Conservation (phyloP, 2,888 invertebrate species). For the Altica lythri region DNA sequence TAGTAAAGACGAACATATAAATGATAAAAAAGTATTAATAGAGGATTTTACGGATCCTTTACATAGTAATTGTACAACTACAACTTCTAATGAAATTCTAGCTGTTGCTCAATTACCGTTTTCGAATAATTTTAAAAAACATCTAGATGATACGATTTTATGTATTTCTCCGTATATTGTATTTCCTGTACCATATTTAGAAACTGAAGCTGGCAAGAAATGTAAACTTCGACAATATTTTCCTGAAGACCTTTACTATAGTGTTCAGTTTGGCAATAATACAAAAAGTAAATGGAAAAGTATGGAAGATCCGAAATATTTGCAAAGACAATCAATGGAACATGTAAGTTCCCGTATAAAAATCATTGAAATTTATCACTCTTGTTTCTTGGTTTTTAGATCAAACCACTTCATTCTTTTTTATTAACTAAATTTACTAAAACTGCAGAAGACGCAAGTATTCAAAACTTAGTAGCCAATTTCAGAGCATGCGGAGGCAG, state of each 20-base stretch:
- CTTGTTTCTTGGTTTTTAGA: too few relatives aligned
- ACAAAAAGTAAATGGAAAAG: slow-evolving; percentile 44
- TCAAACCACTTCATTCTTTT: slow-evolving; percentile 75
- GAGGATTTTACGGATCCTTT: slow-evolving; percentile 86
- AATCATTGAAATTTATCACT: too few relatives aligned
- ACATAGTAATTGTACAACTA: slow-evolving; percentile 49
- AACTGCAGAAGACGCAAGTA: slow-evolving; percentile 65
- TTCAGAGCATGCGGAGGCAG: slow-evolving; percentile 86
- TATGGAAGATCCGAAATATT: slow-evolving; percentile 30
- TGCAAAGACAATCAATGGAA: slow-evolving; percentile 24
- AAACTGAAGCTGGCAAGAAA: slow-evolving; percentile 80
- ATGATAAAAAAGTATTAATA: slow-evolving; percentile 60
- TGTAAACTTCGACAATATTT: slow-evolving; percentile 76
- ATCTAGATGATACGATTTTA: slow-evolving; percentile 72
- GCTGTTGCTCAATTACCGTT: slow-evolving; percentile 65
- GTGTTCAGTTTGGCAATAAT: slow-evolving; percentile 60
- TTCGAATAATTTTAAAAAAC: slow-evolving; percentile 73
- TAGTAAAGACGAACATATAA: slow-evolving; percentile 25
- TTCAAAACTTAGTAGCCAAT: slow-evolving; percentile 78
- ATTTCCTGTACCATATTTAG: slow-evolving; percentile 84
- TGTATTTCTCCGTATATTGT: slow-evolving; percentile 87
- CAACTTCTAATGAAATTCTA: slow-evolving; percentile 42
- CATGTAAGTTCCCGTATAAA: slow-evolving; percentile 39
- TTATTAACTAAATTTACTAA: slow-evolving; percentile 71
- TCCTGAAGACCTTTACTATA: slow-evolving; percentile 74